Evolutionary conservation across 2,113 vertebrate genomes (phyloP), one percentile per base, ranked within the genome.

Genomic region (Prolemur simus): DNA sequence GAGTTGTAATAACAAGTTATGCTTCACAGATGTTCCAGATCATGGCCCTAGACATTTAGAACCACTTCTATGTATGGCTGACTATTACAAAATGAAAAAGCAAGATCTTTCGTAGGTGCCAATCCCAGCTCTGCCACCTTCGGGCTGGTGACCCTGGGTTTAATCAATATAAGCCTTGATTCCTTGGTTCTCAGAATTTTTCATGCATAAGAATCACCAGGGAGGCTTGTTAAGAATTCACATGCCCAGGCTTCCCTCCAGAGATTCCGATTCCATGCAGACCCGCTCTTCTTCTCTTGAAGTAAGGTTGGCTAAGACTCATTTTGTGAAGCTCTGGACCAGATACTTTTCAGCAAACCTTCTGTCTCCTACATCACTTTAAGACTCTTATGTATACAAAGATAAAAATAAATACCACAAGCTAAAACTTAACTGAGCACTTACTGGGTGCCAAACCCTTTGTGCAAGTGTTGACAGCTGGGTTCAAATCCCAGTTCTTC

Each of bases 341-440:
- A 73, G 66, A 66, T 49, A 85, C 32, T 80, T 82, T 49, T 73
- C 78, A 82, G 87, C 77, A 95, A 95, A 82, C 42, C 93, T 93
- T 87, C 91, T 94, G 95, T 94, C 81, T 95, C 68, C 78, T 42
- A 34, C 11, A 68, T 90, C 32, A 64, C 91, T 95, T 82, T 78
- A 60, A 91, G 91, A 88, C 52, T 89, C 87, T 83, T 71, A 49
- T 25, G 15, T 63, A 82, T 42, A 82, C 71, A 94, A 73, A 91
- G 85, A 97, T 68, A 91, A 96, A 97, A 95, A 94, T 87, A 95
- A 96, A 85, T 49, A 64, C 81, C 29, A 49, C 49, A 15, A 27
- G 42, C 54, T 95, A 42, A 77, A 88, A 90, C 45, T 56, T 52
- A 58, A 58, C 2, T 54, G 85, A 85, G 68, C 29, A 52, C 74